Percentiles rank a stretch among this genome's conserved stretches.
These are phyloP conservation scores for Drosophila mettleri DNA, from an alignment of 2,888 invertebrate species.

Conservation along the genomic window DNA sequence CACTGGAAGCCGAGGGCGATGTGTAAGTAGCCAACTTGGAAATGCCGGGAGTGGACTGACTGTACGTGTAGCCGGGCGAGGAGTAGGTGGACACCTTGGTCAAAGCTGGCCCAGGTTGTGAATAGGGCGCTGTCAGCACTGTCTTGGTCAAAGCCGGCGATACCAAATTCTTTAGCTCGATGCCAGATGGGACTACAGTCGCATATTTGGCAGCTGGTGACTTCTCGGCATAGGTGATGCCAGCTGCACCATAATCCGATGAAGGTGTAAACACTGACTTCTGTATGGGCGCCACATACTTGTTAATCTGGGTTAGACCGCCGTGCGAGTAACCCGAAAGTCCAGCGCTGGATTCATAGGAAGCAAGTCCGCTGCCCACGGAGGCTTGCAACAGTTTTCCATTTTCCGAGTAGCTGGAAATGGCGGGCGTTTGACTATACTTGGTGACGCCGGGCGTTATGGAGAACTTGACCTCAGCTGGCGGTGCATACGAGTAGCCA, in stretches of 20 bases:
- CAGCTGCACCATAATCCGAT: slow-evolving; percentile 80
- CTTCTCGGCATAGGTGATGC: slow-evolving; percentile 82
- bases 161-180: slow-evolving; percentile 87
- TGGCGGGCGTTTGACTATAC: slow-evolving; percentile 77
- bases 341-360: slow-evolving; percentile 79
- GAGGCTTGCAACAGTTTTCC: slow-evolving; percentile 84
- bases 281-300: slow-evolving; percentile 76
- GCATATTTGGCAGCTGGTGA: slow-evolving; percentile 84
- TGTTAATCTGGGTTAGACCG: slow-evolving; percentile 67
- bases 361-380: slow-evolving; percentile 74
- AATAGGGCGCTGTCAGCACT: slow-evolving; percentile 45
- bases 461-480: slow-evolving; percentile 86
- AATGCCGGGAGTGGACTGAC: slow-evolving; percentile 68
- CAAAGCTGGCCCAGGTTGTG: slow-evolving; percentile 35
- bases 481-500: slow-evolving; percentile 87
- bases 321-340: slow-evolving; percentile 77
- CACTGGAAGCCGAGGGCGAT: slow-evolving; percentile 39
- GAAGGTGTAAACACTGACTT: slow-evolving; percentile 75
- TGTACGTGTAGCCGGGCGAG: slow-evolving; percentile 75
- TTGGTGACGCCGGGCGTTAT: slow-evolving; percentile 81
- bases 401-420: slow-evolving; percentile 80
- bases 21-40: slow-evolving; percentile 72
- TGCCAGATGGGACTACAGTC: slow-evolving; percentile 85
- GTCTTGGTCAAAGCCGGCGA: slow-evolving; percentile 84
- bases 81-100: slow-evolving; percentile 72